Evolutionary conservation across 2,888 invertebrate species (phyloP).

Genomic region (Biston betularia): DNA sequence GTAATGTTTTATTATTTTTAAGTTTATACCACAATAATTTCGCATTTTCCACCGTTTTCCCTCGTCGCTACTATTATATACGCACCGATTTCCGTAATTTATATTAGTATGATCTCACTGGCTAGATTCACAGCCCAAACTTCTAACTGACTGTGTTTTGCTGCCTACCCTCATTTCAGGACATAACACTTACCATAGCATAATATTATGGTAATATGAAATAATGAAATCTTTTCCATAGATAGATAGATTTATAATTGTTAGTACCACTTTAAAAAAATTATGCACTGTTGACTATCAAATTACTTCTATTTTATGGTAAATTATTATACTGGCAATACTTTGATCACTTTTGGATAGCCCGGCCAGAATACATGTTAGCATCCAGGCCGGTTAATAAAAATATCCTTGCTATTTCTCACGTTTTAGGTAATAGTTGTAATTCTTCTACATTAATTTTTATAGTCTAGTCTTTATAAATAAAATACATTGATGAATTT

Average conservation of each 20-base stretch:
- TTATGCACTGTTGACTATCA: conserved; percentile 18
- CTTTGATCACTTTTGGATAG: neutral
- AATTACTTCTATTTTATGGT: conserved; percentile 13
- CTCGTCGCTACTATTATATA: no score
- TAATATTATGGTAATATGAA: conserved; percentile 10
- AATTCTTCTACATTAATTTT: conserved; percentile 24
- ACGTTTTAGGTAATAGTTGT: conserved; percentile 14
- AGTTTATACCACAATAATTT: no score
- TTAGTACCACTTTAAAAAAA: conserved; percentile 11
- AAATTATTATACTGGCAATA: neutral
- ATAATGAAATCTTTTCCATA: neutral
- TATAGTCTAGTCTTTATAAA: conserved; percentile 45
- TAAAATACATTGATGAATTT: conserved; percentile 34
- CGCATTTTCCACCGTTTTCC: no score
- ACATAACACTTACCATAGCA: no score
- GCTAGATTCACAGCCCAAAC: no score
- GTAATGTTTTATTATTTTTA: no score
- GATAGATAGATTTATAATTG: conserved; percentile 5
- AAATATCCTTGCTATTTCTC: conserved; percentile 2
- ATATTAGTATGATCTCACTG: no score
- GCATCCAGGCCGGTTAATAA: neutral
- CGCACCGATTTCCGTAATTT: no score
- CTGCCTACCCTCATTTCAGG: no score
- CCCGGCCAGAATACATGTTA: no score
- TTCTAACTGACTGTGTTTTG: no score